These are phyloP conservation scores for Polyodon spathula DNA, from an alignment of 2,113 vertebrate genomes.

Conservation along the genomic window DNA sequence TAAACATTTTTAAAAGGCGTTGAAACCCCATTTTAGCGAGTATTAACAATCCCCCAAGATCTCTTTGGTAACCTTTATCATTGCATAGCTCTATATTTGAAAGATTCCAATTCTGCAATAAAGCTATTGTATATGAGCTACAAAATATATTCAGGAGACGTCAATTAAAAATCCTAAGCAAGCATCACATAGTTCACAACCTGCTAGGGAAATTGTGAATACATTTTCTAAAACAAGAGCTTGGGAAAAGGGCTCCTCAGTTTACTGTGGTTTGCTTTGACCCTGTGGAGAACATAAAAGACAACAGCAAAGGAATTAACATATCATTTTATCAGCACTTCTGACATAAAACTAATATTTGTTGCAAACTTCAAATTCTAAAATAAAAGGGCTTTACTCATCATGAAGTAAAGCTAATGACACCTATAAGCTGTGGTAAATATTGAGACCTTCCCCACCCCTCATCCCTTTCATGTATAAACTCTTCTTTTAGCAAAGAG, in stretches of 20 bases:
- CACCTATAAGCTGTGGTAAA: too few species aligned
- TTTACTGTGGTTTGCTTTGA: conserved; percentile 16
- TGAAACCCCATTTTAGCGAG: too few species aligned
- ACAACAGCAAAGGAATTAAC: conserved; percentile 60
- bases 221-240: conserved; percentile 47
- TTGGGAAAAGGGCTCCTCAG: conserved; percentile 50
- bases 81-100: too few species aligned
- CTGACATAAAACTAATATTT: conserved; percentile 67
- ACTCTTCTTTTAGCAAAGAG: too few species aligned
- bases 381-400: too few species aligned
- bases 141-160: conserved; percentile 36
- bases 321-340: conserved; percentile 57
- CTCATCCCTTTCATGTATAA: too few species aligned
- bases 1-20: too few species aligned
- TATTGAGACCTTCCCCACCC: too few species aligned
- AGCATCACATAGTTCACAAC: conserved; percentile 37
- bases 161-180: conserved; percentile 50
- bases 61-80: too few species aligned
- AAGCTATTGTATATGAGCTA: conserved; percentile 44
- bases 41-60: too few species aligned
- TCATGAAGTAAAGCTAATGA: too few species aligned
- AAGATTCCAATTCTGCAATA: too few species aligned
- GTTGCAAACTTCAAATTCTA: conserved; percentile 26
- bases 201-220: conserved; percentile 56
- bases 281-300: conserved; percentile 15